Evolutionary conservation across 1,140 invertebrate species (phyloP).

Genomic region (Drosophila melanica): DNA sequence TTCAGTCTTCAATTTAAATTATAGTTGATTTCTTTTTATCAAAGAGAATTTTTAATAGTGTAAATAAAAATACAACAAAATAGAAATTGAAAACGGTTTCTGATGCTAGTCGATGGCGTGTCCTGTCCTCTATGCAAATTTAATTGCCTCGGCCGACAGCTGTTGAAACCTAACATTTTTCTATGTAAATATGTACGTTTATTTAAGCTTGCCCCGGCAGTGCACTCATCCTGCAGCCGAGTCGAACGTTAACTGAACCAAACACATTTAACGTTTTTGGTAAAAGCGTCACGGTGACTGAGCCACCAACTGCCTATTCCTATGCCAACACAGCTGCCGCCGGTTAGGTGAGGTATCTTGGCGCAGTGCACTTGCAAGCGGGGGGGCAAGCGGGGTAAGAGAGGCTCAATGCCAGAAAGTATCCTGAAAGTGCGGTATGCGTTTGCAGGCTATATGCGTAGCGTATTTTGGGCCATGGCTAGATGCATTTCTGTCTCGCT

Average conservation of each 20-base stretch:
- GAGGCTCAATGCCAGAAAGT: slow-evolving; percentile 25
- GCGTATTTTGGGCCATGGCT: slow-evolving; percentile 4
- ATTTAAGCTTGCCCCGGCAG: background rate
- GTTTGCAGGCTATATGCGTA: slow-evolving; percentile 5
- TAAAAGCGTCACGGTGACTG: slow-evolving; percentile 56
- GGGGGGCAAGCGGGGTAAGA: no score
- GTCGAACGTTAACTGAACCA: slow-evolving; percentile 2
- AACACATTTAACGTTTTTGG: slow-evolving; percentile 5
- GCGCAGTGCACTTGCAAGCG: slow-evolving; percentile 16
- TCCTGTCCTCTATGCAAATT: background rate
- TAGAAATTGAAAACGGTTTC: background rate
- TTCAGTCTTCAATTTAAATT: no score
- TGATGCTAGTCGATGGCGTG: background rate
- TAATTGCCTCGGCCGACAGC: background rate
- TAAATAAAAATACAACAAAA: background rate
- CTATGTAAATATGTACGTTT: background rate
- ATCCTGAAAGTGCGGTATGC: slow-evolving; percentile 10
- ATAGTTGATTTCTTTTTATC: no score
- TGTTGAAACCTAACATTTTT: slow-evolving; percentile 1
- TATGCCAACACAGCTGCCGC: slow-evolving; percentile 63
- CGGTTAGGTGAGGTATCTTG: slow-evolving; percentile 19
- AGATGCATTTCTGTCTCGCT: slow-evolving; percentile 14
- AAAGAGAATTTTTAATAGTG: no score
- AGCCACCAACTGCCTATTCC: slow-evolving; percentile 32
- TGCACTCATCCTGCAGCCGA: background rate